phyloP scores from a whole-genome alignment of 2,797 vertebrate genomes.

The Poecilia velifera region DNA sequence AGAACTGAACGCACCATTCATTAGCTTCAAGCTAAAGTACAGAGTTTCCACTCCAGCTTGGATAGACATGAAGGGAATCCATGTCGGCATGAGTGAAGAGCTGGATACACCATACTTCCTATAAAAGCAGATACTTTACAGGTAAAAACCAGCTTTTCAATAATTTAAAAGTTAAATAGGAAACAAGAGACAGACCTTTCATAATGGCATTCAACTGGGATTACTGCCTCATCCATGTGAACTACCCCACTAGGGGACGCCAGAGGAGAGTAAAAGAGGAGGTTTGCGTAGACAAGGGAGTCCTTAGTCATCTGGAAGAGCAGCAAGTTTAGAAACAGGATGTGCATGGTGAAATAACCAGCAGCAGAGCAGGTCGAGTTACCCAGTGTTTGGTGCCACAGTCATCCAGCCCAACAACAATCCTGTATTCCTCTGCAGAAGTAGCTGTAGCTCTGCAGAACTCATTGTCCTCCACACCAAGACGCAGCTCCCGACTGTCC shows the following conservation, averaged over 20 bases:
- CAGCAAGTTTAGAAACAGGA: neutral
- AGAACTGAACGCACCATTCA: conserved; percentile 65
- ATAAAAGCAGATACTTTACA: neutral
- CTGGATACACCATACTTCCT: conserved; percentile 78
- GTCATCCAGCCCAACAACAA: conserved; percentile 57
- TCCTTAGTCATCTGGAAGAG: conserved; percentile 69
- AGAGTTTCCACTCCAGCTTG: conserved; percentile 57
- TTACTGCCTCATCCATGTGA: conserved; percentile 71
- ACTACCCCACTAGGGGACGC: conserved; percentile 64
- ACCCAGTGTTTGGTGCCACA: conserved; percentile 80
- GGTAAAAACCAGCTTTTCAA: neutral
- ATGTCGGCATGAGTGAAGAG: conserved; percentile 68
- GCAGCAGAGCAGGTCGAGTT: neutral
- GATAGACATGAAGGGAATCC: conserved; percentile 71
- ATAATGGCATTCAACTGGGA: conserved; percentile 80
- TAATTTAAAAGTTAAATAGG: too few relatives aligned
- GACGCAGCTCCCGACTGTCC: conserved; percentile 56
- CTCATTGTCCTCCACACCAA: conserved; percentile 55
- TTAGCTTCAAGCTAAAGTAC: conserved; percentile 68
- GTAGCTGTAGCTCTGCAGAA: conserved; percentile 54
- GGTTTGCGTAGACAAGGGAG: conserved; percentile 76
- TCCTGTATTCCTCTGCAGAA: conserved; percentile 62
- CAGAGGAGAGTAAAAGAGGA: conserved; percentile 72
- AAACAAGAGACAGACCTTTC: conserved; percentile 55
- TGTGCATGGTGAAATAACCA: rapidly evolving